A percentile compares a stretch with the other conserved stretches of the same genome.
These are phyloP conservation scores for Chirona hameri DNA, from an alignment of 2,888 invertebrate species.

Conservation along the genomic window DNA sequence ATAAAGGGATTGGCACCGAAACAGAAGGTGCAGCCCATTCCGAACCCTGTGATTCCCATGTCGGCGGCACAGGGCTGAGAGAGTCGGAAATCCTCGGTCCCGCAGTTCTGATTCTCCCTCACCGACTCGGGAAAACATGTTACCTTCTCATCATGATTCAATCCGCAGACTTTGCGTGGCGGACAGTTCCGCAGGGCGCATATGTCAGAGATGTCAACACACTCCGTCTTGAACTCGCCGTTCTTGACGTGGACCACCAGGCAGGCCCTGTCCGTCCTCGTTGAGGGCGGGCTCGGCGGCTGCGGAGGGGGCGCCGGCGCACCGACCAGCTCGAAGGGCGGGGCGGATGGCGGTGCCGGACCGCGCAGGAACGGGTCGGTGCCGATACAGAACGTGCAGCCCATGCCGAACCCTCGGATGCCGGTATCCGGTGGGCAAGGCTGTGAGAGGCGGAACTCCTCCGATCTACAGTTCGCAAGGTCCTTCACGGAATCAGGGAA, in stretches of 20 bases:
- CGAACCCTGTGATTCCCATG: neutral
- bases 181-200: neutral
- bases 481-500: neutral
- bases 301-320: neutral
- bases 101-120: neutral
- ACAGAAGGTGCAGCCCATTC: conserved; percentile 1
- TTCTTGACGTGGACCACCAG: neutral
- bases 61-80: neutral
- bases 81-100: neutral
- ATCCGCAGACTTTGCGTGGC: neutral
- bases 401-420: neutral
- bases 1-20: neutral
- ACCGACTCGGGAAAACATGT: neutral
- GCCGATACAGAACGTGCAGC: neutral
- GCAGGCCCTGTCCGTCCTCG: neutral
- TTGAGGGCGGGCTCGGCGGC: too few relatives aligned
- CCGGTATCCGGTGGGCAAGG: neutral
- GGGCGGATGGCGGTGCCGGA: neutral
- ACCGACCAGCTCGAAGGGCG: neutral
- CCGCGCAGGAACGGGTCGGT: neutral
- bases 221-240: neutral
- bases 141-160: neutral
- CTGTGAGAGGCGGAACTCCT: neutral
- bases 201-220: neutral
- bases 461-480: neutral